phyloP scores from a whole-genome alignment of 2,888 invertebrate species.

The Cheilosia soror region DNA sequence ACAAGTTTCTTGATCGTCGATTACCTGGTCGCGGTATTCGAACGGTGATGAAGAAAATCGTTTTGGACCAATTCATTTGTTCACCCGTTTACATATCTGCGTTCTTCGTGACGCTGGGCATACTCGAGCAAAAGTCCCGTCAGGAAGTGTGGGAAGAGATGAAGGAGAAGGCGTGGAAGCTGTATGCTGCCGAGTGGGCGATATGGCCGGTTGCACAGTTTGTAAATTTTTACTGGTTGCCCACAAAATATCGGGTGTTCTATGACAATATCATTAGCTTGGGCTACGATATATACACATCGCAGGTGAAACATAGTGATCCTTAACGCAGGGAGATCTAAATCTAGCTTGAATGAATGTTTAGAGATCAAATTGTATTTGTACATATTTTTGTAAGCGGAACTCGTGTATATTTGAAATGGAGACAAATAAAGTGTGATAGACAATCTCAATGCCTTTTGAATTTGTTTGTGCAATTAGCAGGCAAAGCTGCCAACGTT shows the following conservation, averaged over 20 bases:
- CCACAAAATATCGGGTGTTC: slow-evolving; percentile 91
- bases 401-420: neutral
- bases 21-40: slow-evolving; percentile 88
- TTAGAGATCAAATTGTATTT: neutral
- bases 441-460: slow-evolving; percentile 4
- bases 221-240: slow-evolving; percentile 95
- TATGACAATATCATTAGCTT: slow-evolving; percentile 94
- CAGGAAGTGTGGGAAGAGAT: slow-evolving; percentile 88
- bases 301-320: slow-evolving; percentile 88
- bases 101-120: slow-evolving; percentile 90
- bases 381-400: slow-evolving; percentile 28
- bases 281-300: slow-evolving; percentile 93
- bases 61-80: slow-evolving; percentile 92
- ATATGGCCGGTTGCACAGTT: slow-evolving; percentile 97
- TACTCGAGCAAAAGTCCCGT: slow-evolving; percentile 87
- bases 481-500: neutral
- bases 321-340: neutral
- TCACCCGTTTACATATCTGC: slow-evolving; percentile 91
- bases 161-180: slow-evolving; percentile 88
- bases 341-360: neutral
- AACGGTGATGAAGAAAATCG: slow-evolving; percentile 90
- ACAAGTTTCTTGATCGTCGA: slow-evolving; percentile 89
- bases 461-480: neutral
- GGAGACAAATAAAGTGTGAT: slow-evolving; percentile 37
- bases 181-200: slow-evolving; percentile 95